phyloP scores from a whole-genome alignment of 2,888 invertebrate genomes.

The Entomobrya proxima region DNA sequence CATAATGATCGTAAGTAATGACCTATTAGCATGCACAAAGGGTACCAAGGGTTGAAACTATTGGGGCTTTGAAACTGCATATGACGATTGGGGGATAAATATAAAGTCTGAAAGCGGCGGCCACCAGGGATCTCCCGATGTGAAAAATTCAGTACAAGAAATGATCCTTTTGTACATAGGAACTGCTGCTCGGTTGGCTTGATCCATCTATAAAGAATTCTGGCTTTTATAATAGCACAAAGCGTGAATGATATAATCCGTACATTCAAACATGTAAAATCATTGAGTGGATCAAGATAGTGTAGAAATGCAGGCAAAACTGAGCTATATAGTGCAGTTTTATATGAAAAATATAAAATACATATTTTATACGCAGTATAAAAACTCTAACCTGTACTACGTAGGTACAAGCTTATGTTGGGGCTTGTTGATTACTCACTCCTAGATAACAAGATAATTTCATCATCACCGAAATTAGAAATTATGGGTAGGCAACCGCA shows the following conservation, averaged over 20 bases:
- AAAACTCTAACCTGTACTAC: not conserved
- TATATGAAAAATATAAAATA: no score
- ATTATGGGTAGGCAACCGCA: conserved; percentile 23
- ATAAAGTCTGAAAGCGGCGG: conserved; percentile 33
- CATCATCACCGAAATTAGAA: conserved; percentile 20
- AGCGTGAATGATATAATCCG: not conserved
- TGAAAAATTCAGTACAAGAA: not conserved
- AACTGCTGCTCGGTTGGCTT: no score
- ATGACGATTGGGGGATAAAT: not conserved
- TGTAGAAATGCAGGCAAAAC: no score
- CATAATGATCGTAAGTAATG: conserved; percentile 59
- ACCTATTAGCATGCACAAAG: conserved; percentile 56
- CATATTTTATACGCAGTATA: no score
- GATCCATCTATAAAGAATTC: no score
- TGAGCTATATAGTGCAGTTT: no score
- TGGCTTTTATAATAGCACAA: not conserved
- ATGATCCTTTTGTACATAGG: not conserved
- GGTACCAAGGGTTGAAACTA: conserved; percentile 43
- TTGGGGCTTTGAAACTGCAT: not conserved
- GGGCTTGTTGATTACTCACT: not conserved
- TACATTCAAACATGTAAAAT: not conserved
- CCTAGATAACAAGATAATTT: conserved; percentile 30
- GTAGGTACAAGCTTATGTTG: not conserved
- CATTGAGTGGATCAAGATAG: not conserved
- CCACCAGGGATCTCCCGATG: conserved; percentile 38